A percentile compares a stretch with the other conserved stretches of the same genome.
Evolutionary conservation across 2,797 vertebrate genomes (phyloP).

Genomic region (Ctenosaura bakeri): DNA sequence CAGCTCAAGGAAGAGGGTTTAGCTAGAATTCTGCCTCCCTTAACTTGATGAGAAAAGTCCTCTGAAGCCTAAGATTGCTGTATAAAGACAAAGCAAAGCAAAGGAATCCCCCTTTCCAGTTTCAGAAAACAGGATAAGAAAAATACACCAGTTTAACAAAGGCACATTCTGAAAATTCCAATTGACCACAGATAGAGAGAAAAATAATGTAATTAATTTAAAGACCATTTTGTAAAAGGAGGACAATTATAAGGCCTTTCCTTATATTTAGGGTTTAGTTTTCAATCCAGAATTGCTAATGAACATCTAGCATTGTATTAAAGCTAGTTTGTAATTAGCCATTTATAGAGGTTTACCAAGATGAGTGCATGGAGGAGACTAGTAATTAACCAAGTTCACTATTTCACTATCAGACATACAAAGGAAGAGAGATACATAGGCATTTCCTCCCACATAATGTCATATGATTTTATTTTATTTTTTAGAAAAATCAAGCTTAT

Average conservation of each 20-base stretch:
- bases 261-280: slow-evolving; percentile 25
- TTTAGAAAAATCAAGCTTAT: background rate
- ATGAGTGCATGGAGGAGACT: background rate
- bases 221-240: background rate
- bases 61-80: slow-evolving; percentile 5
- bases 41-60: background rate
- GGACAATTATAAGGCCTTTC: background rate
- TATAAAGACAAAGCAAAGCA: background rate
- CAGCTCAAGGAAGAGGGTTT: accelerated
- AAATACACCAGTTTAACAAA: background rate
- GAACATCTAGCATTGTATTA: slow-evolving; percentile 19
- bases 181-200: background rate
- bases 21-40: background rate
- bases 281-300: slow-evolving; percentile 43
- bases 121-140: background rate
- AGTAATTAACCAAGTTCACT: background rate
- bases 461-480: background rate
- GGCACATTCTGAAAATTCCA: slow-evolving; percentile 11
- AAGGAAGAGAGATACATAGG: background rate
- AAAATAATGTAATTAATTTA: background rate
- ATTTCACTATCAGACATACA: background rate
- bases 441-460: background rate
- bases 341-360: background rate
- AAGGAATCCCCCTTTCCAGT: slow-evolving; percentile 19
- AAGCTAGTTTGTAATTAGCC: background rate